These are phyloP conservation scores for Leptonema lineaticorne DNA, from an alignment of 1,140 invertebrate species.

Conservation along the genomic window DNA sequence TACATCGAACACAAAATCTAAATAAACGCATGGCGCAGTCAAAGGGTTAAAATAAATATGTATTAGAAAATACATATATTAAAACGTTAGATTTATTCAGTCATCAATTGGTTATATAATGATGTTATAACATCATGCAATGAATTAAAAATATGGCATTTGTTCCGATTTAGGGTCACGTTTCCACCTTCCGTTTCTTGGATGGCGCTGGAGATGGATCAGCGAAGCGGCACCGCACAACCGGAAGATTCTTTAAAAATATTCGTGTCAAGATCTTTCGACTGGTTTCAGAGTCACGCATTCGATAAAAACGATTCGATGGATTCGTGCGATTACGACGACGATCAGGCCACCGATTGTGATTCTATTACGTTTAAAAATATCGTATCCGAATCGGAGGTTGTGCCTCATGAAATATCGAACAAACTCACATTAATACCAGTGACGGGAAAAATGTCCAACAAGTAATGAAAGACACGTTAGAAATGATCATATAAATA, in stretches of 20 bases:
- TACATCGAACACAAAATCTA: no score
- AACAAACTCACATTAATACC: constrained; percentile 50
- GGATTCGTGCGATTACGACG: constrained; percentile 46
- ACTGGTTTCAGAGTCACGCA: background rate
- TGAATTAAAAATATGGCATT: background rate
- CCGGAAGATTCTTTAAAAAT: constrained; percentile 90
- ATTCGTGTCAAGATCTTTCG: background rate
- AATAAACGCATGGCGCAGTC: no score
- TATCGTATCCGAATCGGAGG: background rate
- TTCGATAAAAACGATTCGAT: constrained; percentile 37
- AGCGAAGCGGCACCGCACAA: constrained; percentile 89
- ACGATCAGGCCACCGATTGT: constrained; percentile 44
- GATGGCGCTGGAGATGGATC: constrained; percentile 92
- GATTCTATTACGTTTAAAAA: constrained; percentile 39
- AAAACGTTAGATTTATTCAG: no score
- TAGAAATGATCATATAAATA: constrained; percentile 8
- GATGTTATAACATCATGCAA: background rate
- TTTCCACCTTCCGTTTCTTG: constrained; percentile 89
- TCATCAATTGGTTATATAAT: background rate
- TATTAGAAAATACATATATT: no score
- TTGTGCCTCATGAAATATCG: background rate
- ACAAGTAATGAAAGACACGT: constrained; percentile 46
- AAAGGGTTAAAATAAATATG: no score
- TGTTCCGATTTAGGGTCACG: constrained; percentile 65
- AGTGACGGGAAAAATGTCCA: constrained; percentile 48